A percentile compares a stretch with the other conserved stretches of the same genome.
phyloP scores from a whole-genome alignment of 2,888 invertebrate genomes.

The Acanthococcus lagerstroemiae region DNA sequence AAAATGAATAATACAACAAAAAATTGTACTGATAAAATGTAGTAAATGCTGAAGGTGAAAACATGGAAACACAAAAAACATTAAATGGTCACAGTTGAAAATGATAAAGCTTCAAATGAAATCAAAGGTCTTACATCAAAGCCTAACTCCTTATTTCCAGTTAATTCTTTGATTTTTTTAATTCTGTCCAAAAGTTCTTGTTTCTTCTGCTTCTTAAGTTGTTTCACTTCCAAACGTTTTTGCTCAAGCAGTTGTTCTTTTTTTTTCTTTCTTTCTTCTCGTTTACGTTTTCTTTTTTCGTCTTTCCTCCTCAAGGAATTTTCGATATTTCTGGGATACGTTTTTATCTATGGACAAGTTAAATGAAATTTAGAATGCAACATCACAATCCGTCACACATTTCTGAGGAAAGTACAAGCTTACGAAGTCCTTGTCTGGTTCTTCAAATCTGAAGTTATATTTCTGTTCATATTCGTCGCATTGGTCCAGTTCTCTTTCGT shows the following conservation, averaged over 20 bases:
- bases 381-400: background rate
- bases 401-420: conserved; percentile 8
- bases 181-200: conserved; percentile 86
- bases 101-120: too few relatives aligned
- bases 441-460: conserved; percentile 92
- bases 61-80: background rate
- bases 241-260: conserved; percentile 67
- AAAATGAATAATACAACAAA: too few relatives aligned
- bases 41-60: conserved; percentile 1
- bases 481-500: conserved; percentile 72
- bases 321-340: conserved; percentile 82
- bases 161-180: conserved; percentile 71
- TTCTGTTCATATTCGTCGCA: conserved; percentile 88
- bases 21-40: conserved; percentile 36
- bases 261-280: conserved; percentile 61
- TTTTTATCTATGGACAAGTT: conserved; percentile 54
- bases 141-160: conserved; percentile 65
- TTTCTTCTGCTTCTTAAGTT: conserved; percentile 73
- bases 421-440: conserved; percentile 46
- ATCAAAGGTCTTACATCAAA: conserved; percentile 48
- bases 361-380: background rate
- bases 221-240: conserved; percentile 76
- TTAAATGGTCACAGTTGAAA: too few relatives aligned
- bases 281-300: conserved; percentile 64
- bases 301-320: conserved; percentile 71